phyloP scores from a whole-genome alignment of 1,140 invertebrate species.

The Euwallacea fornicatus region DNA sequence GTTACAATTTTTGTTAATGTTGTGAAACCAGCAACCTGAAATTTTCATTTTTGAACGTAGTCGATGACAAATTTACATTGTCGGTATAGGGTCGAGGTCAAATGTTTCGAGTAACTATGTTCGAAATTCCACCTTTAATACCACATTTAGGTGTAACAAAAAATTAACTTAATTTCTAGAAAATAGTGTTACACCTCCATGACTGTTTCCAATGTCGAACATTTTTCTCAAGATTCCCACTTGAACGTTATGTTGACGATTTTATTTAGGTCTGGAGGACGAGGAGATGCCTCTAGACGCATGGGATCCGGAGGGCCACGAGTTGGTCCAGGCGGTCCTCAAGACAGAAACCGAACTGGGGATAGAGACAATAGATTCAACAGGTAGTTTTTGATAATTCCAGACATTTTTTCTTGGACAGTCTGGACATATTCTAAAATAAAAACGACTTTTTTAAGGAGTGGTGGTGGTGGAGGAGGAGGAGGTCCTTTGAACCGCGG shows the following conservation, averaged over 20 bases:
- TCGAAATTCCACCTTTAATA: no score
- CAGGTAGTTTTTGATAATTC: conserved; percentile 13
- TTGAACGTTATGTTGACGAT: neutral
- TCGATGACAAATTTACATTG: no score
- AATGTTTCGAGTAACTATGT: no score
- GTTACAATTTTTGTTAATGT: no score
- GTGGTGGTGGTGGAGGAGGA: conserved; percentile 10
- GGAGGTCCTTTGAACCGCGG: conserved; percentile 43
- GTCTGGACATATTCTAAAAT: no score
- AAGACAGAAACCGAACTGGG: conserved; percentile 50
- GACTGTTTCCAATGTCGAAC: neutral
- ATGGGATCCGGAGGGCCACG: conserved; percentile 41
- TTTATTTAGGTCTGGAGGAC: conserved; percentile 23
- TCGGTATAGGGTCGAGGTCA: no score
- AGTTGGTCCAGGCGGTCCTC: conserved; percentile 53
- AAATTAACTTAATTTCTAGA: no score
- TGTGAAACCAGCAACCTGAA: no score
- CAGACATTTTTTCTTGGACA: neutral
- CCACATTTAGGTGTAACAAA: no score
- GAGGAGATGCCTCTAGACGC: conserved; percentile 44
- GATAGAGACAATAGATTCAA: conserved; percentile 36
- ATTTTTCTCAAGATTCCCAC: neutral
- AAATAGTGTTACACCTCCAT: neutral
- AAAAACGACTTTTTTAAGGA: no score
- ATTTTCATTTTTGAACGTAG: no score